Percentiles rank a stretch among this genome's conserved stretches.
These are phyloP conservation scores for Micromys minutus DNA, from an alignment of 2,113 vertebrate species.

Conservation along the genomic window DNA sequence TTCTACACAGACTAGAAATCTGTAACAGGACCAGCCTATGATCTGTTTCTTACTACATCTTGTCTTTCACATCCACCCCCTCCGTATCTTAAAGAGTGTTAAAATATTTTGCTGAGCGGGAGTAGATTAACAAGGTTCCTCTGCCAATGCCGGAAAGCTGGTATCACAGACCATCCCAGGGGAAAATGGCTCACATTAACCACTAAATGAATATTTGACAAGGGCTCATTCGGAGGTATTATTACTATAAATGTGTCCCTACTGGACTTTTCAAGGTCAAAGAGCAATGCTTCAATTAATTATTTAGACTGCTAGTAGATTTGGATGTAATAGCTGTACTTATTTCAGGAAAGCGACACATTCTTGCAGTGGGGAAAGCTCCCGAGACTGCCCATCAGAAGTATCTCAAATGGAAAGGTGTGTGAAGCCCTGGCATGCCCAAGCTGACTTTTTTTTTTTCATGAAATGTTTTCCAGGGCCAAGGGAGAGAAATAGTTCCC, in stretches of 20 bases:
- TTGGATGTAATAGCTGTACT: constrained; percentile 91
- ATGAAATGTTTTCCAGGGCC: constrained; percentile 25
- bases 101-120: constrained; percentile 88
- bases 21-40: constrained; percentile 86
- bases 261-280: constrained; percentile 94
- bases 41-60: constrained; percentile 82
- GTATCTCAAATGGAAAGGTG: constrained; percentile 61
- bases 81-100: constrained; percentile 87
- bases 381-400: constrained; percentile 77
- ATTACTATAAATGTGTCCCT: constrained; percentile 94
- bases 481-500: neutral
- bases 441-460: constrained; percentile 41
- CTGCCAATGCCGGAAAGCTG: constrained; percentile 90
- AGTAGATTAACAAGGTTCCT: constrained; percentile 93
- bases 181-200: constrained; percentile 96
- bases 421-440: constrained; percentile 15
- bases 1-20: constrained; percentile 74
- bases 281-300: constrained; percentile 95
- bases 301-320: constrained; percentile 96
- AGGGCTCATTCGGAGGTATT: constrained; percentile 95
- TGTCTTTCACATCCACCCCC: constrained; percentile 51
- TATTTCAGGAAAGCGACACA: constrained; percentile 84
- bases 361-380: constrained; percentile 85
- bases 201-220: constrained; percentile 99
- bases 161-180: constrained; percentile 92